phyloP scores from a whole-genome alignment of 2,888 invertebrate genomes.

The Piscicola geometra region DNA sequence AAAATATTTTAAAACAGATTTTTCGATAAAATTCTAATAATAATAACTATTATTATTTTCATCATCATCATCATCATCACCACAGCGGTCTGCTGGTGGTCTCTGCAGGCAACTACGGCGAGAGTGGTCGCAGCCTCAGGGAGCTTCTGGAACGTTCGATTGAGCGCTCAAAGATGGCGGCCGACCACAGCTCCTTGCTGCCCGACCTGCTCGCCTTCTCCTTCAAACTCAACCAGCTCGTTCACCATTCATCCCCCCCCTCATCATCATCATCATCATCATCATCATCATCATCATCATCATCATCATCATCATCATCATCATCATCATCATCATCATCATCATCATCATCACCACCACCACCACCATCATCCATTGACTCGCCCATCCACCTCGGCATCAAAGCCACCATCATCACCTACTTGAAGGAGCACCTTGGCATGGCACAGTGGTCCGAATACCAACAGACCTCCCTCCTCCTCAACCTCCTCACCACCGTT shows the following conservation, averaged over 20 bases:
- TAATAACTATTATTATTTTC: no score
- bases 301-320: constrained; percentile 33
- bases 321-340: constrained; percentile 34
- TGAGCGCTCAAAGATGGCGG: no score
- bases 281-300: constrained; percentile 35
- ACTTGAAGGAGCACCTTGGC: background rate
- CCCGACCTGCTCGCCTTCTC: no score
- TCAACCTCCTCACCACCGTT: no score
- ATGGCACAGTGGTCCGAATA: no score
- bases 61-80: constrained; percentile 26
- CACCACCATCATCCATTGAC: background rate
- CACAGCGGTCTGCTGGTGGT: no score
- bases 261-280: constrained; percentile 35
- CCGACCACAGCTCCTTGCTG: no score
- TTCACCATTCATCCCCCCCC: background rate
- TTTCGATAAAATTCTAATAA: no score
- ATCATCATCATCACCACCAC: constrained; percentile 35
- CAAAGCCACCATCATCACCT: background rate
- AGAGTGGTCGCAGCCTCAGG: background rate
- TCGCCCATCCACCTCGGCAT: background rate
- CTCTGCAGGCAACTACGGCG: background rate
- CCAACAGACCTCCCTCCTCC: no score
- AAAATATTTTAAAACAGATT: no score
- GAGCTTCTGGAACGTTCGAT: no score
- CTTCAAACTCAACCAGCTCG: constrained; percentile 16